A percentile compares a stretch with the other conserved stretches of the same genome.
These are phyloP conservation scores for Parazoanthus darwini DNA, from an alignment of 92 coral and sea anemone genomes.

Conservation along the genomic window DNA sequence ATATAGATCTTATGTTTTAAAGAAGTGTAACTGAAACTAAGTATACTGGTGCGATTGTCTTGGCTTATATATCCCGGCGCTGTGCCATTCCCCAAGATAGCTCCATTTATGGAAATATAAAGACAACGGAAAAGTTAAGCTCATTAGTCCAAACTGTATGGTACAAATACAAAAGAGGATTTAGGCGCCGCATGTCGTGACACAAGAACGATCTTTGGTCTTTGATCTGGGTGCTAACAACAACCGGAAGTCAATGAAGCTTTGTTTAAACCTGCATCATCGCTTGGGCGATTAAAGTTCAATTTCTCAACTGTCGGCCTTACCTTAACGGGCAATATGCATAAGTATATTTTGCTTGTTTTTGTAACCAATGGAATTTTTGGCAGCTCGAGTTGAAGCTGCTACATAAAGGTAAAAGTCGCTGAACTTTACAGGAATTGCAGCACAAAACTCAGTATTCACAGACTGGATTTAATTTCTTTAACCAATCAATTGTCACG, in stretches of 20 bases:
- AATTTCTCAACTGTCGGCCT: neutral
- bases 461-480: too few species aligned
- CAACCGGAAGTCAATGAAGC: conserved; percentile 14
- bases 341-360: neutral
- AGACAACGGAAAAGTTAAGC: neutral
- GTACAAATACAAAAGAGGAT: neutral
- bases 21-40: neutral
- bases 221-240: conserved; percentile 11
- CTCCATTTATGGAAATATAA: conserved; percentile 18
- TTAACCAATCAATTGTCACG: too few species aligned
- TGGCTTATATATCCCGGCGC: neutral
- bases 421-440: neutral
- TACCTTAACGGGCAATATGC: neutral
- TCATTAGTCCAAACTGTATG: neutral
- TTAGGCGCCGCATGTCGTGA: neutral
- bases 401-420: neutral
- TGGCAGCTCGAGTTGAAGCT: neutral
- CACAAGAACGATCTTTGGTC: conserved; percentile 15
- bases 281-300: neutral
- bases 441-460: too few species aligned
- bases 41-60: neutral
- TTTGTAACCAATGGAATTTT: neutral
- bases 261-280: neutral
- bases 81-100: neutral
- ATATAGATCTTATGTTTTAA: neutral